Evolutionary conservation across 2,888 invertebrate genomes (phyloP).

Genomic region (Hedya salicella): DNA sequence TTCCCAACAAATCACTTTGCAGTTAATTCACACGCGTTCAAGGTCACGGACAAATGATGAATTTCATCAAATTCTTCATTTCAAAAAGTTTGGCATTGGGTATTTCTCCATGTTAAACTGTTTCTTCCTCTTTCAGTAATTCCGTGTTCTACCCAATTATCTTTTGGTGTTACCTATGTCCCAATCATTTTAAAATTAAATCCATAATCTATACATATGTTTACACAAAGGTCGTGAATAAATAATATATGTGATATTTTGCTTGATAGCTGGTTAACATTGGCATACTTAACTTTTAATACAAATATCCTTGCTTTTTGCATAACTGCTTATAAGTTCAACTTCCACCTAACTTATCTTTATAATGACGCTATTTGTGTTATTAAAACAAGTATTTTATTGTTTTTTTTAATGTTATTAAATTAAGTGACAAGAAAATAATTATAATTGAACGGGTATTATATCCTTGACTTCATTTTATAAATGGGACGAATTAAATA

Average conservation of each 20-base stretch:
- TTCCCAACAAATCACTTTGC: constrained; percentile 16
- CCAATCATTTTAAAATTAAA: too few species aligned
- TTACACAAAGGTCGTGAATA: neutral
- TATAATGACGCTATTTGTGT: neutral
- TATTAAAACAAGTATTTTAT: neutral
- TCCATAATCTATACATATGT: too few species aligned
- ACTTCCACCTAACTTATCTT: neutral
- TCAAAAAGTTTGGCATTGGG: neutral
- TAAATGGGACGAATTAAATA: too few species aligned
- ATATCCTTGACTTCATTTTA: too few species aligned
- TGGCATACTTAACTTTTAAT: constrained; percentile 31
- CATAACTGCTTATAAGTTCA: neutral
- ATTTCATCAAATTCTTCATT: neutral
- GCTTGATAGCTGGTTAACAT: constrained; percentile 12
- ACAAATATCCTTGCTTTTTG: constrained; percentile 31
- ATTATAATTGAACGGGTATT: too few species aligned
- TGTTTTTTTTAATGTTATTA: too few species aligned
- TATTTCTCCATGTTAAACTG: too few species aligned
- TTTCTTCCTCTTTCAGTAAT: too few species aligned
- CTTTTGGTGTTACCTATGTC: too few species aligned
- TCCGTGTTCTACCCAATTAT: too few species aligned
- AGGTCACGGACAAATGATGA: constrained; percentile 28
- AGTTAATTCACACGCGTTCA: constrained; percentile 15
- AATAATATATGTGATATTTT: constrained; percentile 12
- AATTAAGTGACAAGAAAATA: too few species aligned